Percentiles rank a stretch among this genome's conserved stretches.
Conservation (phyloP, 2,797 vertebrate genomes). For the Leptodactylus fallax region DNA sequence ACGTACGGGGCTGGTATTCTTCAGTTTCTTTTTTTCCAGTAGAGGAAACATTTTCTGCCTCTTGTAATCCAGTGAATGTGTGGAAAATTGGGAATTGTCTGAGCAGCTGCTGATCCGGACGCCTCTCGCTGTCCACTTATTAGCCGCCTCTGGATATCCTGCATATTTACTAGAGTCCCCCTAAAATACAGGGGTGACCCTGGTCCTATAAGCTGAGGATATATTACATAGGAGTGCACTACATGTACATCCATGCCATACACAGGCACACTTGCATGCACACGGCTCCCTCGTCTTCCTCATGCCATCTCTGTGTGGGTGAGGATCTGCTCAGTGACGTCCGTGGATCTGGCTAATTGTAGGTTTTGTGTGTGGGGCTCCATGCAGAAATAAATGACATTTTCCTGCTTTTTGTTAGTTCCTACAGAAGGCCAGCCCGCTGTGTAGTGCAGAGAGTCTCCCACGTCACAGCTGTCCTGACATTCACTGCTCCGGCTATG, state of each 20-base stretch:
- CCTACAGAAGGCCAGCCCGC: slow-evolving; percentile 32
- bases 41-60: no score
- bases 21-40: no score
- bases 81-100: neutral
- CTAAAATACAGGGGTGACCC: neutral
- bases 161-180: neutral
- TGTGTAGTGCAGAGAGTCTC: slow-evolving; percentile 14
- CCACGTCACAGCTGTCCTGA: slow-evolving; percentile 42
- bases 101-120: neutral
- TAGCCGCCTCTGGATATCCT: neutral
- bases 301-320: slow-evolving; percentile 55
- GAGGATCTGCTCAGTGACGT: slow-evolving; percentile 59
- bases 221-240: neutral
- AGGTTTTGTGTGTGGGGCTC: slow-evolving; percentile 38
- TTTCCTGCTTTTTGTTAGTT: slow-evolving; percentile 39
- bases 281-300: neutral
- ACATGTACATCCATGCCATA: neutral
- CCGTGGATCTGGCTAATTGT: slow-evolving; percentile 56
- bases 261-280: no score
- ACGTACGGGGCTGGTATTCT: no score
- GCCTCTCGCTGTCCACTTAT: neutral
- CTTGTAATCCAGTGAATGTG: neutral
- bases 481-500: neutral
- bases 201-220: no score
- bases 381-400: slow-evolving; percentile 25